Base-by-base conservation (phyloP, 1,140 invertebrate species). In the Scaptodrosophila lebanonensis region DNA sequence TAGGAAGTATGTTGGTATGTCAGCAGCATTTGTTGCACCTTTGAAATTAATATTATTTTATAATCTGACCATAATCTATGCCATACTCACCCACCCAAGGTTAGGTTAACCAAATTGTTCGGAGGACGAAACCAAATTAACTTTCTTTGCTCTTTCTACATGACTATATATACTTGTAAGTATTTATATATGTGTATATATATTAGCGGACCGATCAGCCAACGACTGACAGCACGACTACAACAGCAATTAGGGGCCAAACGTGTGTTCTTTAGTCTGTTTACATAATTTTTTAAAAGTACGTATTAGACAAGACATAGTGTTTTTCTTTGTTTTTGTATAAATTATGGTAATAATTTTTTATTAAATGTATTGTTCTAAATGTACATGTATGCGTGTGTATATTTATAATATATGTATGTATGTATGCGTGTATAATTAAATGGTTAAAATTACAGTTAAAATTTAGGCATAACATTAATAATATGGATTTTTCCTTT, bases 381-480 rank as follows among this genome's bases (percentile, higher is more conserved):
- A 82, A 82, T 77, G 61, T 79, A 79, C 75, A 73, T 75, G 65
- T 47, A 65, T 64, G 64, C 33, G 75, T 73, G 57, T 66, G 35
- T 66, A 11, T 30, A 15, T 38, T 25, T 49, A 36, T 53, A 18
- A 17, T 33, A 16, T 20, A 42, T 53, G 6, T 53, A 36, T 64
- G 33, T 54, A 51, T 48, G 12, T 61, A 44, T 65, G 35, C 45
- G 40, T 42, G 39, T 58, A 77, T 73, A 73, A 77, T 79, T 53
- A 66, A 67, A 82, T 62, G 56, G 40, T 69, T 73, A 75, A 64
- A 77, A 83, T 69, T 82, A 79, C 57, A 69, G 66, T 66, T 73
- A 69, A 75, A 83, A 57, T 59, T n/a, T n/a, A n/a, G n/a, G 58
- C 59, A 75, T 61, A 69, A 62, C 68, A 56, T 66, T 82, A 82